Base-by-base conservation (phyloP, 2,888 invertebrate species). In the Meganola albula region DNA sequence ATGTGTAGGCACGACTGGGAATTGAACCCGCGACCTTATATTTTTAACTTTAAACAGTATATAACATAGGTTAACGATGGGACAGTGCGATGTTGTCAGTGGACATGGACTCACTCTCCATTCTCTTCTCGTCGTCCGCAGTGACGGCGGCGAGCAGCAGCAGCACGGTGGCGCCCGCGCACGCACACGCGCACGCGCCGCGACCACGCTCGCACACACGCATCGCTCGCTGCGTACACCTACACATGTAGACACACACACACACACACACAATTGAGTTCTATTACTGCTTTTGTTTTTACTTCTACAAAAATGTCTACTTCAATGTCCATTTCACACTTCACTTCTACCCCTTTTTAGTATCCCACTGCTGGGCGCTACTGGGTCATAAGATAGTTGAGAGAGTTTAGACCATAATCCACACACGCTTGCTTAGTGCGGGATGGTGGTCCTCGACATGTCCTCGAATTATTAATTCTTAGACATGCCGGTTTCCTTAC, bases 51-150 rank as follows among this genome's bases (percentile, higher is more conserved):
- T 16, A 6, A 6, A 16, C 16, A 5, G 4, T 5, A 5, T 16
- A 16, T 16, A 16, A 16, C 4, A n/a, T n/a, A 16, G 16, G 4
- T 16, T 16, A 16, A 16, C 6, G 6, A 5, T 4, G 6, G 20
- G 4, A 20, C 8, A 5, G n/a, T 2, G n/a, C 3, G 20, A 5
- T 7, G 3, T 5, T 3, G 8, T 20, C 20, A 20, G 8, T 2
- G 7, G 7, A 11, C 6, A 11, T 18, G 7, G 27, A 55, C 68
- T 58, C 34, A 73, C 74, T 65, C 37, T 74, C 73, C 5, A 63
- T 62, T 7, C 69, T 49, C 34, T 65, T 66, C 14, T 52, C 43
- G 2, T 44, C 48, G n/a, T 52, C 57, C 23, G 49, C 31, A n/a
- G 52, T 51, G 13, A 57, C 47, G 44, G 55, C 66, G 37, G 68